Evolutionary conservation across 2,113 vertebrate species (phyloP), one percentile per base, ranked within the genome.

Genomic region (Mastomys natalensis): DNA sequence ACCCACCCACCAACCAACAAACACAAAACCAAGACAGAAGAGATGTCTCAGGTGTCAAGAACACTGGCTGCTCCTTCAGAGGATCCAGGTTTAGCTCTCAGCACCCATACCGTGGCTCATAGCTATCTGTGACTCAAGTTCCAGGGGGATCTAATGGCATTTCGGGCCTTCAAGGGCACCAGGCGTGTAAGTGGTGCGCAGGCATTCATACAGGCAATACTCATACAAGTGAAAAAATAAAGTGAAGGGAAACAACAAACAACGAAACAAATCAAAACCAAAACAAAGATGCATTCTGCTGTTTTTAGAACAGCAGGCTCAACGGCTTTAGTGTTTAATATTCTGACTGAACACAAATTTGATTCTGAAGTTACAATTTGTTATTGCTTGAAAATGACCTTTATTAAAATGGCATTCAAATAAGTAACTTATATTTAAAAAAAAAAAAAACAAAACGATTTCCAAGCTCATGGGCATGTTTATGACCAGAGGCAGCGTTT

Each of bases 221-320:
- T 45, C 81, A 60, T 29, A 17, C n/a, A 8, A 43, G 58, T 84
- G 11, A 43, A 85, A 84, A 16, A 31, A 31, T 4, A 60, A 84
- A 62, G 3, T n/a, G 60, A 51, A 24, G 9, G 5, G 11, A 51
- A 34, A 51, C 26, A 48, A 51, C 17, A 19, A 80, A 37, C 31
- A 37, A 7, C 40, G 0, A 31, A 51, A 51, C 29, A 16, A 31
- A 68, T 34, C 12, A 7, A 43, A 66, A 62, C 60, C 43, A 21
- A 85, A 53, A 21, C 43, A 29, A 62, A 48, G 76, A 51, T 68
- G 48, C 40, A 40, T 72, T 88, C 76, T 77, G 66, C 87, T 66
- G 68, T 68, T 87, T 87, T 95, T 92, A 40, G 93, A 95, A 84
- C 64, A 76, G 51, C 51, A 91, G 43, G 62, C 72, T 60, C 12